phyloP scores from a whole-genome alignment of 92 coral and sea anemone species.

The Epizoanthus rinbou region DNA sequence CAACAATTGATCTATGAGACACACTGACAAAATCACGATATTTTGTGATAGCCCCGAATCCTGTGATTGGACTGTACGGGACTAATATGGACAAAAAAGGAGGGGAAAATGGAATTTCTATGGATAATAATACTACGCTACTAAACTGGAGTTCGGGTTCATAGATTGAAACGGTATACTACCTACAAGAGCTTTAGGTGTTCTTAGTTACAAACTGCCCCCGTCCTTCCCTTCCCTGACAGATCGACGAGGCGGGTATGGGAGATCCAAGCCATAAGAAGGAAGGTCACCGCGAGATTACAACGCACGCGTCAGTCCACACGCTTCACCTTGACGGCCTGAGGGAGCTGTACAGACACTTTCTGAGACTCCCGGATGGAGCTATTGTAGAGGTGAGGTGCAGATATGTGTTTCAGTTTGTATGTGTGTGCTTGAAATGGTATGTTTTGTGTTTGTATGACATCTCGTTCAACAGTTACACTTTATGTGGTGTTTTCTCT shows the following conservation, averaged over 20 bases:
- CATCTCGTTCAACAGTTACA: no score
- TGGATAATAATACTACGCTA: no score
- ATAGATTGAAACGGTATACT: not conserved
- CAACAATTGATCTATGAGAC: no score
- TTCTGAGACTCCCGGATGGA: conserved; percentile 95
- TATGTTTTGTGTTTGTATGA: no score
- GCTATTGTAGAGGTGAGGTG: conserved; percentile 92
- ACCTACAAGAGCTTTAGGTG: not conserved
- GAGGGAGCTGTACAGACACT: conserved; percentile 89
- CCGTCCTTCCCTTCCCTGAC: not conserved
- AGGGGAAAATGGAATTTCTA: no score
- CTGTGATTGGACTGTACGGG: no score
- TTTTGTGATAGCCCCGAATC: no score
- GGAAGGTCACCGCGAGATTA: conserved; percentile 90
- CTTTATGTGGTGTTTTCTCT: no score
- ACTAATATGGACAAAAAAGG: no score
- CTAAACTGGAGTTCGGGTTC: not conserved
- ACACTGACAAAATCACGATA: no score
- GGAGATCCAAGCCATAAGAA: conserved; percentile 68
- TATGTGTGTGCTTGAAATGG: no score
- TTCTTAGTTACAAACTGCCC: not conserved
- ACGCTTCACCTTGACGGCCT: conserved; percentile 93
- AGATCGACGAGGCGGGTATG: conserved; percentile 91
- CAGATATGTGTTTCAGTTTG: no score
- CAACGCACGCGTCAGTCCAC: conserved; percentile 98